Base-by-base conservation (phyloP, 2,888 invertebrate species). In the Unio pictorum region DNA sequence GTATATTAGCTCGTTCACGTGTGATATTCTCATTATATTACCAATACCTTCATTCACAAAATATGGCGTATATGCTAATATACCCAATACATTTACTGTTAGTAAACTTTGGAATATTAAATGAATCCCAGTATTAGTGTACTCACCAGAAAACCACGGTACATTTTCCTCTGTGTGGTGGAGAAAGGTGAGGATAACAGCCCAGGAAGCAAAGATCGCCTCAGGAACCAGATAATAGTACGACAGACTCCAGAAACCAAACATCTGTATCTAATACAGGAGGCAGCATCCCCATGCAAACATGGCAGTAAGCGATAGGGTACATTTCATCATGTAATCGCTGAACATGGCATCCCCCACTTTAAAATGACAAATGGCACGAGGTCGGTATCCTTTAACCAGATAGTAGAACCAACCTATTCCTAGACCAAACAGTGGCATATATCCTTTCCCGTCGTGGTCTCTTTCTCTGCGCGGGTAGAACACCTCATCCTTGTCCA, bases 401-500 rank as follows among this genome's bases (percentile, higher is more conserved):
- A 89, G 74, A 67, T 89, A 89, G 18, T 74, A 75, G 67, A 83
- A 86, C 88, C 88, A 88, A 11, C 87, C 87, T 0, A 86, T 45
- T 5, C 83, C 83, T 11, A 85, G 72, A 3, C 81, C 84, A 63
- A 84, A 84, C 8, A 79, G 69, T 30, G 77, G 77, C 5, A 75
- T 20, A 45, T 78, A 68, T 5, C 57, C 54, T 17, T 71, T 73
- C 8, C 71, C 73, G 26, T 73, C 72, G 67, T 78, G 67, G 55
- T 80, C 30, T 30, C 68, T 70, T 56, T 82, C 71, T 18, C 84
- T 69, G 8, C 86, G 79, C 2, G 88, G 88, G 73, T 88, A 89
- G 74, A 87, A 89, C 23, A 87, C 86, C 57, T 86, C 88, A 55
- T 88, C 88, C 59, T 87, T 88, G 79, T 89, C 88, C 8, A 88